Evolutionary conservation across 2,888 invertebrate genomes (phyloP), one percentile per base, ranked within the genome.

Genomic region (Yponomeuta evonymella): DNA sequence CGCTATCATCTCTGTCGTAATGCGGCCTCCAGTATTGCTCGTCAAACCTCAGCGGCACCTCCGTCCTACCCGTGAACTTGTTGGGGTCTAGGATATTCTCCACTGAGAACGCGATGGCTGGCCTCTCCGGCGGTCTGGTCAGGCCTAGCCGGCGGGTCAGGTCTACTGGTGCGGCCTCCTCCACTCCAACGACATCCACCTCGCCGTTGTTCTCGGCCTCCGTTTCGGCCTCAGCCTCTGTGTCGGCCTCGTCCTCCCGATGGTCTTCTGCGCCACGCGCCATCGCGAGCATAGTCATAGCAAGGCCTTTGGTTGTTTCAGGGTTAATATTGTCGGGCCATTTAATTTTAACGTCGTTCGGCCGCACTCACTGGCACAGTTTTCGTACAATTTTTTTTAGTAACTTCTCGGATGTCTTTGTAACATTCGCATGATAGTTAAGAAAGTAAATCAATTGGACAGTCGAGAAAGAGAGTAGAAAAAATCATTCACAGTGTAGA

Each of bases 31-130:
- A 89, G 81, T 94, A 94, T 80, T 93, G 94, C 83, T 93, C 94
- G 78, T 86, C 93, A 81, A 89, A 94, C 80, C 91, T 87, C 73
- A 93, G 81, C 48, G 93, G 92, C 15, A 87, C 89, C 72, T 93
- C 93, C 10, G 93, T 90, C 78, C 94, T 88, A 48, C 97, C 97
- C 43, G 97, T 97, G 84, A 97, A 97, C 90, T 97, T 97, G 79
- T 95, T 97, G 4, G 97, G 97, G 86, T 97, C 97, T 76, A 97
- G 89, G 75, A 97, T 97, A 82, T 97, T 97, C 89, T 97, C 97
- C 33, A 97, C 97, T 6, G 97, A 97, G 88, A 97, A 97, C 29
- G 97, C 96, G 74, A 97, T 91, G 2, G 89, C 83, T 0, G 88
- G 82, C 70, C 94, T 76, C 94, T 95, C 91, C 0, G 90, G 88